A percentile compares a stretch with the other conserved stretches of the same genome.
Conservation (phyloP, 2,888 invertebrate species). For the Embidobia sp. region DNA sequence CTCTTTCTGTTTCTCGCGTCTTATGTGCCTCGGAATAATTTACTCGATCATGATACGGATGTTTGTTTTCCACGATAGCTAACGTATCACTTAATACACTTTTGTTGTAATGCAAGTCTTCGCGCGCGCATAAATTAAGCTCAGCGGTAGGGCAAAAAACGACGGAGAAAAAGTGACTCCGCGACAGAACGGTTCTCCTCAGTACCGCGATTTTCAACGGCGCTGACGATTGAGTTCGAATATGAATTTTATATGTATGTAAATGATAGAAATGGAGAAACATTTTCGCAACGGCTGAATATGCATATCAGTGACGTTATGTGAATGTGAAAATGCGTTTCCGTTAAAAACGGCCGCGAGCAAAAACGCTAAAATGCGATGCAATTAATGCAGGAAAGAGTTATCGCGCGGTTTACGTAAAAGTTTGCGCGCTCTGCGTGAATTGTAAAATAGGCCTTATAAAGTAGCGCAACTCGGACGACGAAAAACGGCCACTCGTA, state of each 20-base stretch:
- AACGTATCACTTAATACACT: slow-evolving; percentile 34
- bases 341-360: not conserved
- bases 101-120: slow-evolving; percentile 23
- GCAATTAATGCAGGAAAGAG: not conserved
- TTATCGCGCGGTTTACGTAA: slow-evolving; percentile 10
- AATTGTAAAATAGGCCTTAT: no score
- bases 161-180: not conserved
- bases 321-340: slow-evolving; percentile 15
- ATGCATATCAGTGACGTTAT: slow-evolving; percentile 20
- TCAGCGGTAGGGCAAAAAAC: slow-evolving; percentile 1
- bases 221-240: slow-evolving; percentile 1
- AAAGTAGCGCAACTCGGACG: no score
- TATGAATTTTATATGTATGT: slow-evolving; percentile 18
- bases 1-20: slow-evolving; percentile 1
- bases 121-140: slow-evolving; percentile 26
- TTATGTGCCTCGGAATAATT: slow-evolving; percentile 41
- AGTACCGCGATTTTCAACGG: slow-evolving; percentile 8
- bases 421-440: no score
- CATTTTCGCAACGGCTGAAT: slow-evolving; percentile 16
- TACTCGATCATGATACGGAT: slow-evolving; percentile 27
- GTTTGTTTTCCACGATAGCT: slow-evolving; percentile 36
- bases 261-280: slow-evolving; percentile 28
- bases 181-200: not conserved
- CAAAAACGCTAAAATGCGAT: slow-evolving; percentile 9
- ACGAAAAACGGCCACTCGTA: no score